These are phyloP conservation scores for Nemotelus nigrinus DNA, from an alignment of 2,888 invertebrate genomes.

Conservation along the genomic window DNA sequence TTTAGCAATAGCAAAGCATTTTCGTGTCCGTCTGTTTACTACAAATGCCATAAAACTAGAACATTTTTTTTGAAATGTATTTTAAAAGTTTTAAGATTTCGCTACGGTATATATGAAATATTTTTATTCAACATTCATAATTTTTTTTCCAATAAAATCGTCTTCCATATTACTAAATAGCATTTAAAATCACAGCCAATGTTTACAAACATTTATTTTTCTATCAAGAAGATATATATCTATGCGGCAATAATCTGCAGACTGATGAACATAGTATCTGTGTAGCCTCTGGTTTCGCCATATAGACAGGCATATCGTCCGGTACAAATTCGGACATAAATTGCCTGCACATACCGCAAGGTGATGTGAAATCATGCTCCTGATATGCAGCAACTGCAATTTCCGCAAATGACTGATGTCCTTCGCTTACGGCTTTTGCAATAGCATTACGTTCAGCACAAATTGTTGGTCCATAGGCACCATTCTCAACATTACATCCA, in stretches of 20 bases:
- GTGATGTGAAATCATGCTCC: constrained; percentile 74
- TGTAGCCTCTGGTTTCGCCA: constrained; percentile 75
- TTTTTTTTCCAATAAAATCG: no score
- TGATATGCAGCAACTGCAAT: constrained; percentile 79
- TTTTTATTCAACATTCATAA: no score
- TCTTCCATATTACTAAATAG: no score
- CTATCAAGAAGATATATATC: constrained; percentile 57
- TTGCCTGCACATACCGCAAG: constrained; percentile 91
- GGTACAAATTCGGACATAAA: constrained; percentile 79
- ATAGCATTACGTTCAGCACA: constrained; percentile 93
- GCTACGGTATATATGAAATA: no score
- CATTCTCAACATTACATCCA: constrained; percentile 95
- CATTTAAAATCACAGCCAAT: no score
- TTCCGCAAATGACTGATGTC: constrained; percentile 75
- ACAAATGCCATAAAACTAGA: no score
- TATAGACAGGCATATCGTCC: constrained; percentile 76
- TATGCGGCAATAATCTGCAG: constrained; percentile 71
- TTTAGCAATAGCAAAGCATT: no score
- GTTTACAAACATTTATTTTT: neutral
- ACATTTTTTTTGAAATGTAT: no score
- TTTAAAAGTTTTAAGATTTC: no score
- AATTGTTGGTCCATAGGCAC: constrained; percentile 77
- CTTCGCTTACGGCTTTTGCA: constrained; percentile 85
- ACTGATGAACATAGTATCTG: constrained; percentile 73
- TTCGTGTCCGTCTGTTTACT: no score